Evolutionary conservation across 30 jellyfish, hydroid and myxozoan species (phyloP).

Genomic region (Cassiopea andromeda): DNA sequence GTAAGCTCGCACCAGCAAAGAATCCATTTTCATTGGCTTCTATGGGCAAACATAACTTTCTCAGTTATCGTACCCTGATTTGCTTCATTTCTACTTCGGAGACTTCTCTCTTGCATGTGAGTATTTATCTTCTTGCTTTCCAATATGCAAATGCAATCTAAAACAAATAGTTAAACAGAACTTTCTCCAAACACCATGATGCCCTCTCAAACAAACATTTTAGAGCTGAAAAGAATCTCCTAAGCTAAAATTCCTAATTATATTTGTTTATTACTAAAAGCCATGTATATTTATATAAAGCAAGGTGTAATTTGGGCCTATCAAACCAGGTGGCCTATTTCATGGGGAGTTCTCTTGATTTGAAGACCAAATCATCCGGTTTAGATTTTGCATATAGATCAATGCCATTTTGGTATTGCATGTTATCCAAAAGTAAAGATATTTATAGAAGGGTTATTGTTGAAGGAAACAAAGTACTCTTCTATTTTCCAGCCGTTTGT

Average conservation of each 20-base stretch:
- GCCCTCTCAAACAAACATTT: background rate
- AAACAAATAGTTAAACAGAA: background rate
- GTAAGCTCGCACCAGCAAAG: slow-evolving; percentile 28
- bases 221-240: background rate
- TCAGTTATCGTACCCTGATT: too few relatives aligned
- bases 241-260: background rate
- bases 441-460: slow-evolving; percentile 29
- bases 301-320: slow-evolving; percentile 15
- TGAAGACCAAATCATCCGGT: background rate
- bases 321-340: slow-evolving; percentile 13
- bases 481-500: slow-evolving; percentile 30
- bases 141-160: background rate
- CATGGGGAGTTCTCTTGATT: background rate
- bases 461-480: background rate
- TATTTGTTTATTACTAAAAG: background rate
- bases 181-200: background rate
- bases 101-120: background rate
- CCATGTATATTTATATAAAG: background rate
- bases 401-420: background rate
- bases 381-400: background rate
- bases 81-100: background rate
- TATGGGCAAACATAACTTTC: too few relatives aligned
- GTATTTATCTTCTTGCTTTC: background rate
- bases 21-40: too few relatives aligned
- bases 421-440: background rate